Conservation (phyloP, 2,797 vertebrate species). For the Acrocephalus scirpaceus region DNA sequence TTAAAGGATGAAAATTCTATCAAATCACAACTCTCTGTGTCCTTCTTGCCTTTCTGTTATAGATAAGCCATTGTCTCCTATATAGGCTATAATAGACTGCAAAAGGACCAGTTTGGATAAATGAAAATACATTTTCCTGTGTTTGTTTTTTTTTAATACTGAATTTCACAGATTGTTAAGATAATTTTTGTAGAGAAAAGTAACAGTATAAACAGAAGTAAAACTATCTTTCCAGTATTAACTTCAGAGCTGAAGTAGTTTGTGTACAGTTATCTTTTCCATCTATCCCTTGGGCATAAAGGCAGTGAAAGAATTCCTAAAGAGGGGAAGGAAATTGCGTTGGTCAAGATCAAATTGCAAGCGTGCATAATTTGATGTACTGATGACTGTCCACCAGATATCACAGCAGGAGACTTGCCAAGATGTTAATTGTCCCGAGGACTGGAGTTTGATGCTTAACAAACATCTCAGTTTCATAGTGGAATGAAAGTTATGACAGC, state of each 20-base stretch:
- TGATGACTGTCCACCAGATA: conserved; percentile 30
- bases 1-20: background rate
- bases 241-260: conserved; percentile 4
- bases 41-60: background rate
- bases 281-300: conserved; percentile 54
- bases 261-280: conserved; percentile 7
- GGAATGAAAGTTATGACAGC: background rate
- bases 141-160: background rate
- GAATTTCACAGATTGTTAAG: background rate
- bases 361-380: conserved; percentile 2
- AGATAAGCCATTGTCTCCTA: background rate
- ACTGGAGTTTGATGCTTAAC: background rate
- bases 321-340: conserved; percentile 9
- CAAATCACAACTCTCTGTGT: background rate
- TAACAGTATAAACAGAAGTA: background rate
- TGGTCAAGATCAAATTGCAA: conserved; percentile 33
- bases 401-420: background rate
- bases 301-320: conserved; percentile 45
- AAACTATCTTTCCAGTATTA: background rate
- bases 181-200: background rate
- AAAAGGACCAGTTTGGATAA: background rate
- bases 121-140: background rate
- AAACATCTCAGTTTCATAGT: background rate
- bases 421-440: background rate
- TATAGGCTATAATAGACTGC: background rate